A percentile compares a stretch with the other conserved stretches of the same genome.
Conservation (phyloP, 2,888 invertebrate species). For the Metacarcinus magister region DNA sequence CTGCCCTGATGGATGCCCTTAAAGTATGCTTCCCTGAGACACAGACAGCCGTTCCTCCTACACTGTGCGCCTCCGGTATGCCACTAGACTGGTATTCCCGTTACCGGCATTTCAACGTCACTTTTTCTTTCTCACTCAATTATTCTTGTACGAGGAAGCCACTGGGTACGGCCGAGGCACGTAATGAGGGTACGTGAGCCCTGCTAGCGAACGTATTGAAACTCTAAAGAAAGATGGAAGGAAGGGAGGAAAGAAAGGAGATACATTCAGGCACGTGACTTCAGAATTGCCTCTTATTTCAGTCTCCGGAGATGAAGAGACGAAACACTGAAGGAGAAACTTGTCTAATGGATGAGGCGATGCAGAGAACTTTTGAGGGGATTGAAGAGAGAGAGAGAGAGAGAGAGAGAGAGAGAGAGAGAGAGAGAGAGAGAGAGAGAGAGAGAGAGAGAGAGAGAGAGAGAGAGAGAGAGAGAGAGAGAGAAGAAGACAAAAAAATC, state of each 20-base stretch:
- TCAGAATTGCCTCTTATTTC: not conserved
- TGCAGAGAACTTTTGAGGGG: not conserved
- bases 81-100: slow-evolving; percentile 31
- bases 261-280: not conserved
- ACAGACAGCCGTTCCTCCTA: not conserved
- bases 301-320: not conserved
- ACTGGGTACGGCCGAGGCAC: not conserved
- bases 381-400: not conserved
- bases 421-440: not conserved
- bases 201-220: not conserved
- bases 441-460: not conserved
- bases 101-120: slow-evolving; percentile 1
- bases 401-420: not conserved
- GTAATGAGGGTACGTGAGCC: not conserved
- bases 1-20: not conserved
- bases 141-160: not conserved
- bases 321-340: not conserved
- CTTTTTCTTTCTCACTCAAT: not conserved
- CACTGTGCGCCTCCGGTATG: not conserved
- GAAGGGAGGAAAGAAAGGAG: not conserved
- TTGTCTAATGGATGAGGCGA: not conserved
- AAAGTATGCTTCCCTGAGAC: not conserved
- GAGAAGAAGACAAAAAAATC: not conserved
- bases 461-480: not conserved
- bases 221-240: not conserved